Conservation (phyloP, 2,888 invertebrate genomes). For the Napeogenes sylphis region DNA sequence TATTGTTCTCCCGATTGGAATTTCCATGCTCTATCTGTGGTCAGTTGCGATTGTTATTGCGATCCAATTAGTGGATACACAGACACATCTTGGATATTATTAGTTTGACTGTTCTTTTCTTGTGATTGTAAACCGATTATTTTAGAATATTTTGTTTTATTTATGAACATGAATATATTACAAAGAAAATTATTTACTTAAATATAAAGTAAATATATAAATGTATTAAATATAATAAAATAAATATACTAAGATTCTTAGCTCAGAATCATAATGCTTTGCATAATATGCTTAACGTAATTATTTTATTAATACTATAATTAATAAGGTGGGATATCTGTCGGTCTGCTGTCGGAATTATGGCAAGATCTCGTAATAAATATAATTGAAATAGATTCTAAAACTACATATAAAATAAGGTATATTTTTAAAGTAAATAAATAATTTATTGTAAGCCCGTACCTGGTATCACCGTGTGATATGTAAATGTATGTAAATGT, state of each 20-base stretch:
- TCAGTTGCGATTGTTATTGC: constrained; percentile 27
- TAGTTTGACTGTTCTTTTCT: background rate
- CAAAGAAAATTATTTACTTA: no score
- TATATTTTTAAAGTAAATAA: constrained; percentile 7
- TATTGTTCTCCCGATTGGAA: constrained; percentile 42
- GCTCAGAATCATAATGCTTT: no score
- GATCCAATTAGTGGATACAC: constrained; percentile 28
- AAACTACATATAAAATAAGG: background rate
- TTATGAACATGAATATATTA: no score
- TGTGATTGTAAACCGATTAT: background rate
- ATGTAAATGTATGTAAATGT: constrained; percentile 60
- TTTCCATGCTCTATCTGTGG: constrained; percentile 29
- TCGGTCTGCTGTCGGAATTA: no score
- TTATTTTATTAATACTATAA: no score
- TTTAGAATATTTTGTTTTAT: background rate
- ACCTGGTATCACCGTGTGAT: constrained; percentile 42
- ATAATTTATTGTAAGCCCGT: constrained; percentile 13
- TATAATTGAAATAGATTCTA: no score
- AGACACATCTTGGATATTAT: constrained; percentile 11
- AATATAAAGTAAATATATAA: no score
- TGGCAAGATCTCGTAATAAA: no score
- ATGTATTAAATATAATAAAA: no score
- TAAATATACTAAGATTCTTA: no score
- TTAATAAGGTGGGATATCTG: no score
- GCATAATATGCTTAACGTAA: no score